Evolutionary conservation across 2,113 vertebrate genomes (phyloP).

Genomic region (Otis tarda): DNA sequence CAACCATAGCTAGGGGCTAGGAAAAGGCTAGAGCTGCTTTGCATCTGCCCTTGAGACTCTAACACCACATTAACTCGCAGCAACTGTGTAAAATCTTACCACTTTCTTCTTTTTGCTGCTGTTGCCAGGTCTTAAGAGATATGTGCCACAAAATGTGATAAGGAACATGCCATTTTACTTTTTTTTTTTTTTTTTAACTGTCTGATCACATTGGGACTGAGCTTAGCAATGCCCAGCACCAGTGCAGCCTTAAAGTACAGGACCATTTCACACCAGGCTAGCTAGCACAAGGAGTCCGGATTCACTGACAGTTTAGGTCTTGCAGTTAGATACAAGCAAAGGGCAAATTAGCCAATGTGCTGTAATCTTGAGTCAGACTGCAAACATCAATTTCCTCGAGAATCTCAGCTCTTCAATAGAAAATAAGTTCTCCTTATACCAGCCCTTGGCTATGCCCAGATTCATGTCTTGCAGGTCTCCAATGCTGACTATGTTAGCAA

Average conservation of each 20-base stretch:
- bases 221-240: not conserved
- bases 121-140: not conserved
- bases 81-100: not conserved
- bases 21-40: not conserved
- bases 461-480: fast-evolving
- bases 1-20: not conserved
- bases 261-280: not conserved
- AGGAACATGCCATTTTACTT: fast-evolving
- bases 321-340: not conserved
- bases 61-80: not conserved
- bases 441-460: not conserved
- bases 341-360: not conserved
- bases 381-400: not conserved
- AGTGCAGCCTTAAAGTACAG: not conserved
- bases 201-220: not conserved
- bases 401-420: not conserved
- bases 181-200: not conserved
- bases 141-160: not conserved
- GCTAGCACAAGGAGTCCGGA: not conserved
- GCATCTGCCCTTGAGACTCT: not conserved
- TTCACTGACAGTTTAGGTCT: not conserved
- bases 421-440: not conserved
- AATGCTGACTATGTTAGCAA: not conserved
- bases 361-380: not conserved
- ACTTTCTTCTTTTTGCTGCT: not conserved